phyloP scores from a whole-genome alignment of 92 coral and sea anemone genomes.

The Meandrina meandrites region DNA sequence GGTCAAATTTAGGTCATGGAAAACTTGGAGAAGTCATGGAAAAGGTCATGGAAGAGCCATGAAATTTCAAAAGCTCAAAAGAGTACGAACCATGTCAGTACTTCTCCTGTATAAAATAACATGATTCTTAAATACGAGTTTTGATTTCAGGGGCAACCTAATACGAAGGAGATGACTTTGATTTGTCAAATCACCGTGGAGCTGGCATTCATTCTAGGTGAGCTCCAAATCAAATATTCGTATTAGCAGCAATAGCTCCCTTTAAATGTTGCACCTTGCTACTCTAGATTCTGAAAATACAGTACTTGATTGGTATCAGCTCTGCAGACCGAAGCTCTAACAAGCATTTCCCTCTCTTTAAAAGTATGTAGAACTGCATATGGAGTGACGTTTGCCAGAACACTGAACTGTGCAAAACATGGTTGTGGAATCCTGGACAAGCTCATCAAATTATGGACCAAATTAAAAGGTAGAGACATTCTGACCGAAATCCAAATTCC shows the following conservation, averaged over 20 bases:
- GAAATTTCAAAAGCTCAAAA: too few relatives aligned
- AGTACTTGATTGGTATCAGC: too few relatives aligned
- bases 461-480: conserved; percentile 62
- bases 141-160: not conserved
- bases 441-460: conserved; percentile 47
- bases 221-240: not conserved
- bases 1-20: too few relatives aligned
- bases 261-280: not conserved
- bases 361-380: conserved; percentile 61
- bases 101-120: not conserved
- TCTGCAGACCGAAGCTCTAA: not conserved
- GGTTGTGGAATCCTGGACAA: conserved; percentile 10
- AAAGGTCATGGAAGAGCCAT: too few relatives aligned
- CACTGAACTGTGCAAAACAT: not conserved
- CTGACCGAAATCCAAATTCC: too few relatives aligned
- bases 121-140: not conserved
- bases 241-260: not conserved
- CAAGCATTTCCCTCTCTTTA: not conserved
- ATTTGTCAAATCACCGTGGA: conserved; percentile 67
- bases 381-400: conserved; percentile 34
- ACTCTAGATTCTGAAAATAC: too few relatives aligned
- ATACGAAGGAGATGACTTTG: not conserved
- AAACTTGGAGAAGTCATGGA: too few relatives aligned
- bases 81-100: too few relatives aligned
- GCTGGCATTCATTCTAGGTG: conserved; percentile 73